phyloP scores from a whole-genome alignment of 2,113 vertebrate genomes.

The Panurus biarmicus region DNA sequence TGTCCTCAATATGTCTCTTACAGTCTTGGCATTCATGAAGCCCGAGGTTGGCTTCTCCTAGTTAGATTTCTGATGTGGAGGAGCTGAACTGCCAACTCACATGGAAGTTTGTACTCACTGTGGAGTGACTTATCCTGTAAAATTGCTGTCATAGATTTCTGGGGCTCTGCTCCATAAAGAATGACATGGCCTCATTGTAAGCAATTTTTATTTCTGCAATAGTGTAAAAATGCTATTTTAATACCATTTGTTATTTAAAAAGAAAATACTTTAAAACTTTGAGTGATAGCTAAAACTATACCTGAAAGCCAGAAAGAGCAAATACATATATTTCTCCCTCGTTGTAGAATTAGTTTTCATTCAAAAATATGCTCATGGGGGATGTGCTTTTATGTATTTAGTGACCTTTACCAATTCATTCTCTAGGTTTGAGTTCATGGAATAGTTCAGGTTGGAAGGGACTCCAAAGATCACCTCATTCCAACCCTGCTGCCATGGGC shows the following conservation, averaged over 20 bases:
- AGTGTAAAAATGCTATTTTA: background rate
- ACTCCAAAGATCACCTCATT: background rate
- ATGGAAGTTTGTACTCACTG: background rate
- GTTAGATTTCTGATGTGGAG: background rate
- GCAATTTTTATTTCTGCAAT: background rate
- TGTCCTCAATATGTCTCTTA: background rate
- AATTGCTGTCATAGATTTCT: background rate
- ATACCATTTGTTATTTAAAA: background rate
- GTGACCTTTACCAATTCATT: background rate
- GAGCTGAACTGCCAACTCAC: background rate
- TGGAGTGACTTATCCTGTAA: background rate
- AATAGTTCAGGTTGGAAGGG: background rate
- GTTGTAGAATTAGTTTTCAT: background rate
- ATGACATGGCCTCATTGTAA: rapidly evolving
- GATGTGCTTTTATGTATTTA: background rate
- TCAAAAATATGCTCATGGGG: background rate
- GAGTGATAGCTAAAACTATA: background rate
- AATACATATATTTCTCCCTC: background rate
- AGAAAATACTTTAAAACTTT: background rate
- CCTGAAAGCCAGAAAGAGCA: background rate
- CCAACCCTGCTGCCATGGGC: rapidly evolving
- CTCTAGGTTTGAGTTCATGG: background rate
- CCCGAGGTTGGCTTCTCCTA: background rate
- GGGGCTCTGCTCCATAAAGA: background rate
- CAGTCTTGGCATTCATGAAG: background rate